phyloP scores from a whole-genome alignment of 2,113 vertebrate species.

The Myiozetetes cayanensis region DNA sequence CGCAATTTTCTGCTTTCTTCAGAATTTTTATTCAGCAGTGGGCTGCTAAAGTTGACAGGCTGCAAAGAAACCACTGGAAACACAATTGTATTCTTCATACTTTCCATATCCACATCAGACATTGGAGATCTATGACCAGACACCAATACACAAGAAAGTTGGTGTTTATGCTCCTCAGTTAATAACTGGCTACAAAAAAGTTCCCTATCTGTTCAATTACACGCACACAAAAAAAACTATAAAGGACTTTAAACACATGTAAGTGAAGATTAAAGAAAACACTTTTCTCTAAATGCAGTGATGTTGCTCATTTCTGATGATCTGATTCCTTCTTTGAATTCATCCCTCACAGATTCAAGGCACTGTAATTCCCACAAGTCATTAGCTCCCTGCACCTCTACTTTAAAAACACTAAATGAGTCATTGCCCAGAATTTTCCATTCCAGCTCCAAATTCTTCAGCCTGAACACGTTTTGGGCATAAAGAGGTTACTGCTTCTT shows the following conservation, averaged over 20 bases:
- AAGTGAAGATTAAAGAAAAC: not conserved
- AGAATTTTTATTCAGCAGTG: not conserved
- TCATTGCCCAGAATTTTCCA: constrained; percentile 17
- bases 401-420: not conserved
- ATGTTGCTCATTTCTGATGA: not conserved
- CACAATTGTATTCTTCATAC: not conserved
- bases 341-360: not conserved
- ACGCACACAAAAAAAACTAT: not conserved
- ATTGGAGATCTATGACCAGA: not conserved
- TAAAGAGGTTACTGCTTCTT: not conserved
- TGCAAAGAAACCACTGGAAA: not conserved
- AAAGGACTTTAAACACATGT: not conserved
- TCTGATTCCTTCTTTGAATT: not conserved
- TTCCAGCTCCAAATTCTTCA: constrained; percentile 1
- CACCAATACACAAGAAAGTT: not conserved
- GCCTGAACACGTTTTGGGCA: not conserved
- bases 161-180: not conserved
- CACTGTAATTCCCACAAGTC: not conserved
- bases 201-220: not conserved
- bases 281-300: not conserved
- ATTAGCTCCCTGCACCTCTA: not conserved
- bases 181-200: not conserved
- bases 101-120: not conserved
- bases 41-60: not conserved
- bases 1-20: not conserved